These are phyloP conservation scores for Lasioglossum lativentre DNA, from an alignment of 2,888 invertebrate species.

Conservation along the genomic window DNA sequence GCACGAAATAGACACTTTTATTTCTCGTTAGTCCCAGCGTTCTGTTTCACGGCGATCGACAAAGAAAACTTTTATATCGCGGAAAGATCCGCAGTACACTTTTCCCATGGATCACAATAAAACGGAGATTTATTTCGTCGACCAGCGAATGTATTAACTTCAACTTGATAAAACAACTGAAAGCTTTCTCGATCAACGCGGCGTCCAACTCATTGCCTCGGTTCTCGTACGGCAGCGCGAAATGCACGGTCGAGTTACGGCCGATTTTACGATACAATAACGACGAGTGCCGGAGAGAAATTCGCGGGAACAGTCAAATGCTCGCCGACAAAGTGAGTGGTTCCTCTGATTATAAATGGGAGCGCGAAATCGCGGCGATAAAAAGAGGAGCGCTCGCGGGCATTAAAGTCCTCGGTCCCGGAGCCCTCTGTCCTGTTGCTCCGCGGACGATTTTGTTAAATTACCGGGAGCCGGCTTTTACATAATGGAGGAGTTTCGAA, in stretches of 20 bases:
- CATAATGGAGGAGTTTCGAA: slow-evolving; percentile 53
- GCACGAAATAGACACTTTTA: not conserved
- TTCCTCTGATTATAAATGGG: not conserved
- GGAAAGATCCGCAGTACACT: not conserved
- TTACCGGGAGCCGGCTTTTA: slow-evolving; percentile 34
- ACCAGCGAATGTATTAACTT: not conserved
- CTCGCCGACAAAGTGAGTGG: slow-evolving; percentile 6
- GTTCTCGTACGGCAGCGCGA: not conserved
- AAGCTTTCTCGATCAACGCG: not conserved
- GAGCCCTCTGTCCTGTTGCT: slow-evolving; percentile 9
- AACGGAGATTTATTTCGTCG: not conserved
- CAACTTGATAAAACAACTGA: not conserved
- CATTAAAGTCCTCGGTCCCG: not conserved
- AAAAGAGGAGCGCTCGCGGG: not conserved
- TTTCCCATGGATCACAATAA: not conserved
- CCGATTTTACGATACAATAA: not conserved
- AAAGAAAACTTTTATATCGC: not conserved
- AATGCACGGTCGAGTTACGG: not conserved
- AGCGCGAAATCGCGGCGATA: not conserved
- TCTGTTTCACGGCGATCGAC: not conserved
- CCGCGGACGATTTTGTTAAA: slow-evolving; percentile 34
- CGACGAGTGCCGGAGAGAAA: not conserved
- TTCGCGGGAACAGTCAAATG: not conserved
- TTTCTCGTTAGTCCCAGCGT: not conserved
- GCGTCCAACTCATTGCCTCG: not conserved